Conservation (phyloP, 2,113 vertebrate species). For the Dicrurus megarhynchus region DNA sequence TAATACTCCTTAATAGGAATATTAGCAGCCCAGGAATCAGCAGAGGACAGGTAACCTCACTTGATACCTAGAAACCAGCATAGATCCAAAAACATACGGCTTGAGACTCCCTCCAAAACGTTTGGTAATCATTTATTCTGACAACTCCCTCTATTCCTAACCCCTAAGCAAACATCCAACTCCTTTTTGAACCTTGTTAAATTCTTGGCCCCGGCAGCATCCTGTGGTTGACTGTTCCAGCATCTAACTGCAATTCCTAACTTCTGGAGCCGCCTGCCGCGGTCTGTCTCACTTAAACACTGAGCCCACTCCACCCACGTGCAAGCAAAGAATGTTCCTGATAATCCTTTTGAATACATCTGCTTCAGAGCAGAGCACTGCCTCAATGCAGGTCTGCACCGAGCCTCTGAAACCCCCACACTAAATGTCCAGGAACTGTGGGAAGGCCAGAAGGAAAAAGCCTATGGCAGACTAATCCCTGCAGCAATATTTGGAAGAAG, state of each 20-base stretch:
- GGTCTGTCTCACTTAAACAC: neutral
- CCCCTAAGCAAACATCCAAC: slow-evolving; percentile 25
- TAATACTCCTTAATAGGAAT: neutral
- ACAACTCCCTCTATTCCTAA: slow-evolving; percentile 39
- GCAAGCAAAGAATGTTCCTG: neutral
- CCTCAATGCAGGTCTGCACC: neutral
- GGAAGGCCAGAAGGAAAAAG: neutral
- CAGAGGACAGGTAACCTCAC: neutral
- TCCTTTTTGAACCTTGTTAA: slow-evolving; percentile 32
- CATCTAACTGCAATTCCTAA: slow-evolving; percentile 50
- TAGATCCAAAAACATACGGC: neutral
- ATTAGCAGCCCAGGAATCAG: neutral
- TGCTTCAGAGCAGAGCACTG: neutral
- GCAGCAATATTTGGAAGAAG: neutral
- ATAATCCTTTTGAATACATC: slow-evolving; percentile 12
- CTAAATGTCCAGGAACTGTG: neutral
- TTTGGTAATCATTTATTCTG: slow-evolving; percentile 43
- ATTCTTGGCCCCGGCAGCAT: slow-evolving; percentile 45
- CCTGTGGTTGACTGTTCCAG: slow-evolving; percentile 46
- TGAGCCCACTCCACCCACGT: neutral
- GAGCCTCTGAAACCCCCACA: neutral
- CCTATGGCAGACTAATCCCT: neutral
- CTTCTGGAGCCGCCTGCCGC: neutral
- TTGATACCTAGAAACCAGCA: neutral
- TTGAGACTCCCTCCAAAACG: neutral